Base-by-base conservation (phyloP, 2,797 vertebrate genomes). In the Semotilus atromaculatus region DNA sequence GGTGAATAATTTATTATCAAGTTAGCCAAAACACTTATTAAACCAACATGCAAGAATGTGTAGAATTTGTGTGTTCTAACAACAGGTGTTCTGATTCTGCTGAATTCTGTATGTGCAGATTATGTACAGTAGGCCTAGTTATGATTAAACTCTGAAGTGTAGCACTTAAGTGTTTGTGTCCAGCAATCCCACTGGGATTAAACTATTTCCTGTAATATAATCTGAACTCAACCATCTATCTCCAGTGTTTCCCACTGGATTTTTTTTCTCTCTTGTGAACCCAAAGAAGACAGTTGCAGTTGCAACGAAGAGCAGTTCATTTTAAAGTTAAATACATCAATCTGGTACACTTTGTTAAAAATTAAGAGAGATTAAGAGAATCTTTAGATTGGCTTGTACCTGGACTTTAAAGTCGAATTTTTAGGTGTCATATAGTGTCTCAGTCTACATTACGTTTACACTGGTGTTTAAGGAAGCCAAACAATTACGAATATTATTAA, bases 181-280 rank as follows among this genome's bases (percentile, higher is more conserved):
- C 48, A 23, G 70, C 26, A 45, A 64, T 82, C 26, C 10, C 36
- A 60, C 16, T 51, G n/a, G 71, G 9, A 66, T 53, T 53, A 9
- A 75, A 83, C 51, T 84, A 45, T 16, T 14, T 43, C 45, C 18
- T 68, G 60, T 40, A 10, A n/a, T 38, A 53, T n/a, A 31, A 43
- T 86, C 67, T 78, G 31, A 80, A 16, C 26, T 31, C 14, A 68
- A 23, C 11, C 43, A 36, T 86, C 23, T 73, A 26, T 45, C 62
- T 23, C 21, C 19, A 55, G 21, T 55, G 8, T 55, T 53, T 55
- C 53, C 21, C 21, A 9, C 21, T 10, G 8, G 7, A 21, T 4
- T 58, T 58, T n/a, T 26, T 14, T 10, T n/a, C n/a, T 5, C 26
- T 26, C n/a, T 51, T 51, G 8, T 55, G 21, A 55, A 55, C 7